Percentiles rank a stretch among this genome's conserved stretches.
These are phyloP conservation scores for Sinocyclocheilus rhinocerous DNA, from an alignment of 2,113 vertebrate genomes.

Conservation along the genomic window DNA sequence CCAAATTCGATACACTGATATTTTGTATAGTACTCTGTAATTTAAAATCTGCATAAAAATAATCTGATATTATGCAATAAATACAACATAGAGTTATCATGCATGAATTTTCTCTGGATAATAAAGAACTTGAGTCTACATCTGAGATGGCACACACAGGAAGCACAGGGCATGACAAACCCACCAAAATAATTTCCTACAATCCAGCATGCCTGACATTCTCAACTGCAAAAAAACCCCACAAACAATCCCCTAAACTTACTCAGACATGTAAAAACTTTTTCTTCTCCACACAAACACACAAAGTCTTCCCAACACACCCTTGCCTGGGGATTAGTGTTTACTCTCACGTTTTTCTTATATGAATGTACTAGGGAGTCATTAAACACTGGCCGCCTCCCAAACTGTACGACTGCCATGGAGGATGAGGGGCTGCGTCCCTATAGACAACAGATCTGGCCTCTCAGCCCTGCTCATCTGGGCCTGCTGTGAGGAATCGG, in stretches of 20 bases:
- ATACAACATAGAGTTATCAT: too few species aligned
- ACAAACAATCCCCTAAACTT: neutral
- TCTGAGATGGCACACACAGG: neutral
- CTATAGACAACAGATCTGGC: slow-evolving; percentile 22
- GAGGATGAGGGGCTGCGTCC: neutral
- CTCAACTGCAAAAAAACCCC: neutral
- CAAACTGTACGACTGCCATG: neutral
- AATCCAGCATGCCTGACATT: neutral
- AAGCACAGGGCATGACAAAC: neutral
- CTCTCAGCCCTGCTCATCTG: slow-evolving; percentile 27
- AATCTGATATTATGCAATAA: too few species aligned
- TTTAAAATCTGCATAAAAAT: too few species aligned
- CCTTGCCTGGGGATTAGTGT: neutral
- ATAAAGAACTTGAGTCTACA: too few species aligned
- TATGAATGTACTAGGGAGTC: neutral
- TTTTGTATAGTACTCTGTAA: too few species aligned
- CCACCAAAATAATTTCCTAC: neutral
- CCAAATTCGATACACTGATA: too few species aligned
- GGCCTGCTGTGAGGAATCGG: slow-evolving; percentile 7
- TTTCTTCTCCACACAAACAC: neutral
- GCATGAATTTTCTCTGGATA: too few species aligned
- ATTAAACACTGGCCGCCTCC: neutral
- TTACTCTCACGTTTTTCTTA: neutral
- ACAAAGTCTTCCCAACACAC: neutral
- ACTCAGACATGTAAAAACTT: neutral